Evolutionary conservation across 2,888 invertebrate species (phyloP), one percentile per base, ranked within the genome.

Genomic region (Cylindroiulus punctatus): DNA sequence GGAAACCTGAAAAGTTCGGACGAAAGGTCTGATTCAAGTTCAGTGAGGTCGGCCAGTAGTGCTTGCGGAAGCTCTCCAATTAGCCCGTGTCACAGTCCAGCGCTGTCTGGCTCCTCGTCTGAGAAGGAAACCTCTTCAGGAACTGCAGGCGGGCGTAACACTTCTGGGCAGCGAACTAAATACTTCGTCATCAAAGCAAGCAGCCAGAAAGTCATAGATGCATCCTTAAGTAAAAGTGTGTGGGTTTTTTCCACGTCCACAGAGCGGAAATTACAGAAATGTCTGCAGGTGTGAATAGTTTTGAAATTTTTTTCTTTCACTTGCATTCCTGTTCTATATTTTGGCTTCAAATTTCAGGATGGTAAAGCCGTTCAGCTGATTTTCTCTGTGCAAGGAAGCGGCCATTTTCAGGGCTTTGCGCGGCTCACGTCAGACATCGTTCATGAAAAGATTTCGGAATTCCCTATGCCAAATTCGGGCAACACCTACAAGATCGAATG

Each of bases 161-260:
- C 76, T 14, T 76, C 76, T 12, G 26, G 19, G 8, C 84, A 76
- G n/a, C 36, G 40, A 17, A 44, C 86, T 17, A 86, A 89, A 36
- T 95, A 93, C 90, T 93, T 94, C 89, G 91, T 95, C 84, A 93
- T 93, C 89, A 93, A 93, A 89, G 93, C 93, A 22, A 93, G 92
- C 57, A 93, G 93, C 87, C 90, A 92, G 87, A 92, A 92, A 87
- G 91, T 91, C 82, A 91, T 94, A 57, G 93, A 94, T 86, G 90
- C 92, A 26, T 93, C 94, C 8, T 92, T 93, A 87, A 91, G 90
- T 85, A 92, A 92, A 14, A 92, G 92, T 57, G 91, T 91, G 10
- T 94, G 93, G 92, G 92, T 93, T 22, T 94, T 94, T 89, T 91
- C 93, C n/a, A 92, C 92, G 30, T 92, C 91, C 87, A 94, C 94